Conservation (phyloP, 1,140 invertebrate species). For the Brachystomella parvula region DNA sequence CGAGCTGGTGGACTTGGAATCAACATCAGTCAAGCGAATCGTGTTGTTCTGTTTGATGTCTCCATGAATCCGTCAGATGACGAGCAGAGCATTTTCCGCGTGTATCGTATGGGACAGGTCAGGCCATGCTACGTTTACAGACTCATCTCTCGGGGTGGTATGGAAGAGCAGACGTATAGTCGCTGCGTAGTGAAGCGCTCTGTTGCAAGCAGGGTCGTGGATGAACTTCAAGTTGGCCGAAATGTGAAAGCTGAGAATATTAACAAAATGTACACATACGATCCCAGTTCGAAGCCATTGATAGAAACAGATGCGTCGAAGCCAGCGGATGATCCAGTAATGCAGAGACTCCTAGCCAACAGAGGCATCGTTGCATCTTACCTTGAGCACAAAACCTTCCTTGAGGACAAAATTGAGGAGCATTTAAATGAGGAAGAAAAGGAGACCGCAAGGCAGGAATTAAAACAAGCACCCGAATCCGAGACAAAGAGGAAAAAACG, state of each 20-base stretch:
- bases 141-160: conserved; percentile 86
- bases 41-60: conserved; percentile 95
- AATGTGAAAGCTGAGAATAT: conserved; percentile 86
- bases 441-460: conserved; percentile 87
- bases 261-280: conserved; percentile 77
- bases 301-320: conserved; percentile 39
- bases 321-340: conserved; percentile 64
- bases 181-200: conserved; percentile 91
- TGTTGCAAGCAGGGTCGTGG: conserved; percentile 85
- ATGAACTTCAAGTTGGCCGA: conserved; percentile 93
- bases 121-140: conserved; percentile 96
- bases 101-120: conserved; percentile 81
- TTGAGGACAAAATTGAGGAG: conserved; percentile 86
- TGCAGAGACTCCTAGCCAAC: conserved; percentile 72
- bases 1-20: conserved; percentile 90
- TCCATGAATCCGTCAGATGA: conserved; percentile 98
- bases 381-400: conserved; percentile 87
- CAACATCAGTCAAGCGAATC: conserved; percentile 89
- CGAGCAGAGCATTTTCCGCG: conserved; percentile 94
- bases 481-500: too few species aligned
- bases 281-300: conserved; percentile 52
- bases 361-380: conserved; percentile 62
- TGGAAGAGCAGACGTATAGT: conserved; percentile 99
- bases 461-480: background rate
- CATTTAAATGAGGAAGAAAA: conserved; percentile 77